Conservation (phyloP, 1,140 invertebrate species). For the Atta texana region DNA sequence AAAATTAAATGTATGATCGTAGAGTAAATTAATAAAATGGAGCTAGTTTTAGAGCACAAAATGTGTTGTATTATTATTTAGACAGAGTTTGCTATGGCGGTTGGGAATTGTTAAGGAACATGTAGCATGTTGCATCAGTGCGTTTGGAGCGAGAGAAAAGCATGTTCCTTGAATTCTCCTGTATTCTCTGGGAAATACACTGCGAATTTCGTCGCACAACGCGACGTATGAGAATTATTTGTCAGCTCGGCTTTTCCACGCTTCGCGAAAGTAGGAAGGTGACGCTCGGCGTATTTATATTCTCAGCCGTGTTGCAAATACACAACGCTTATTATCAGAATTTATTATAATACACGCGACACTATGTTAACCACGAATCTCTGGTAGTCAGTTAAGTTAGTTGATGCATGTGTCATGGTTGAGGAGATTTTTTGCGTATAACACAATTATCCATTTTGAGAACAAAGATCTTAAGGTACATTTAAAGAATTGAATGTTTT, state of each 20-base stretch:
- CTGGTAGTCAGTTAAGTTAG: constrained; percentile 3
- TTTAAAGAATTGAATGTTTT: neutral
- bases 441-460: neutral
- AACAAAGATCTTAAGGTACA: neutral
- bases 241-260: constrained; percentile 58
- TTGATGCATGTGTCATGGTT: neutral
- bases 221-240: constrained; percentile 63
- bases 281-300: constrained; percentile 57
- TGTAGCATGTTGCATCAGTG: constrained; percentile 46
- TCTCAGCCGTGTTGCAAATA: constrained; percentile 43
- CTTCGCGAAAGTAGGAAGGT: constrained; percentile 52
- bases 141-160: neutral
- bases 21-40: neutral
- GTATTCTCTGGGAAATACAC: constrained; percentile 46
- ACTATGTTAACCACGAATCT: constrained; percentile 6
- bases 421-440: neutral
- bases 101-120: constrained; percentile 35
- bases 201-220: constrained; percentile 49
- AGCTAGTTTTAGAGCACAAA: neutral
- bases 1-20: neutral
- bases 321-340: constrained; percentile 55
- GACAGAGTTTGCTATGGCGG: neutral
- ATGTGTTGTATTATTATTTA: neutral
- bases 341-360: constrained; percentile 54
- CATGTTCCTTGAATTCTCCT: constrained; percentile 46